Evolutionary conservation across 2,797 vertebrate genomes (phyloP).

Genomic region (Arnoldichthys spilopterus): DNA sequence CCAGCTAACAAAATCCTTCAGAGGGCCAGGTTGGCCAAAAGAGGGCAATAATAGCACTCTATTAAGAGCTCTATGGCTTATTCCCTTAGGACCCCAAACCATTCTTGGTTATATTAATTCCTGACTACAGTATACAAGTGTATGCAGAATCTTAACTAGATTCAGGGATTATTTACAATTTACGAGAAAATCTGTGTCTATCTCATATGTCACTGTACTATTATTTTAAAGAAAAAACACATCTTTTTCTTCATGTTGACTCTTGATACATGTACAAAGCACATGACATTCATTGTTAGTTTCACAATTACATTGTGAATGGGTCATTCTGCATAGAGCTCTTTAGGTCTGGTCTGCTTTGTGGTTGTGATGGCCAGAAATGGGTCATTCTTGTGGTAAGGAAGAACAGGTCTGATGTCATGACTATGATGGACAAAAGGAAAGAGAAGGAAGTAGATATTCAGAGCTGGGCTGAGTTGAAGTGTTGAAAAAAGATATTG

Average conservation of each 20-base stretch:
- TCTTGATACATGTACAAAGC: not conserved
- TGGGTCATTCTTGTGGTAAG: not conserved
- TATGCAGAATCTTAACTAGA: too few species aligned
- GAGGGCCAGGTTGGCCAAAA: too few species aligned
- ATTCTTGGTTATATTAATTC: too few species aligned
- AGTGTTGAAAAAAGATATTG: not conserved
- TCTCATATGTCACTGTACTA: not conserved
- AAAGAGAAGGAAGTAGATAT: slow-evolving; percentile 56
- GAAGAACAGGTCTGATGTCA: slow-evolving; percentile 6
- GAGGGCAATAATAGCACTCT: too few species aligned
- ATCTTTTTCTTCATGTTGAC: slow-evolving; percentile 6
- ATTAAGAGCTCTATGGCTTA: too few species aligned
- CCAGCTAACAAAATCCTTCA: too few species aligned
- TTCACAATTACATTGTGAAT: not conserved
- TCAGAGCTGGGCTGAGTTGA: slow-evolving; percentile 44
- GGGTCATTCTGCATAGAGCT: not conserved
- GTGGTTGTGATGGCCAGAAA: slow-evolving; percentile 2
- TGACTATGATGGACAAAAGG: slow-evolving; percentile 66
- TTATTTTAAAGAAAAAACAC: not conserved
- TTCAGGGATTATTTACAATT: too few species aligned
- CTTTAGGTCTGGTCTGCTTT: not conserved
- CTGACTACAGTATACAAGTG: too few species aligned
- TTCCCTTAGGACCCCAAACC: too few species aligned
- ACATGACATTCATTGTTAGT: not conserved
- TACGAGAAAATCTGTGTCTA: not conserved